Percentiles rank a stretch among this genome's conserved stretches.
Evolutionary conservation across 2,113 vertebrate species (phyloP).

Genomic region (Melanotaenia duboulayi): DNA sequence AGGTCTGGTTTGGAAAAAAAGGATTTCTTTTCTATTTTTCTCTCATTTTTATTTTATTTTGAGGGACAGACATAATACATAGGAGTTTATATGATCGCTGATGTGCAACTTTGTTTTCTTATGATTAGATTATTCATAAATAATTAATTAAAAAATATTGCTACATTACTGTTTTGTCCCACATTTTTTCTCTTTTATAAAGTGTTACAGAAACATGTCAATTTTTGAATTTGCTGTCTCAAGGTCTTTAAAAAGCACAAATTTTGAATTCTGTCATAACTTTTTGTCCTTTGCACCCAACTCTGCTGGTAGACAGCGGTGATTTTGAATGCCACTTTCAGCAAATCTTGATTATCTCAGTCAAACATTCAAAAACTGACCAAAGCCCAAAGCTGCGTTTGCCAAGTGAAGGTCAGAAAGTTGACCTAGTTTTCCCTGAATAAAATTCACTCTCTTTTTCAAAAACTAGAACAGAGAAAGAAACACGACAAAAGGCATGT

Average conservation of each 20-base stretch:
- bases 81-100: too few species aligned
- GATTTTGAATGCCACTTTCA: slow-evolving; percentile 17
- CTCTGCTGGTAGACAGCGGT: neutral
- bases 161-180: too few species aligned
- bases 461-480: slow-evolving; percentile 25
- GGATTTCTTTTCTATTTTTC: too few species aligned
- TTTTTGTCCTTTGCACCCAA: neutral
- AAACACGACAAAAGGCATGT: slow-evolving; percentile 21
- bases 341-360: slow-evolving; percentile 27
- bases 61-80: too few species aligned
- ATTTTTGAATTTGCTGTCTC: too few species aligned
- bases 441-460: slow-evolving; percentile 32
- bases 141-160: too few species aligned
- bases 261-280: neutral
- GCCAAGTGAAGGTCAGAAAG: slow-evolving; percentile 54
- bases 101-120: too few species aligned
- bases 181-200: too few species aligned
- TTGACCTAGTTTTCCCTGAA: slow-evolving; percentile 51
- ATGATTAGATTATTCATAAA: too few species aligned
- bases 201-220: too few species aligned
- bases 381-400: slow-evolving; percentile 44
- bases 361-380: slow-evolving; percentile 49
- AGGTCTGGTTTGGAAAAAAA: too few species aligned
- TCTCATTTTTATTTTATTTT: too few species aligned
- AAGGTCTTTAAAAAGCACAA: neutral